A percentile compares a stretch with the other conserved stretches of the same genome.
phyloP scores from a whole-genome alignment of 2,888 invertebrate species.

The Trissolcus japonicus region DNA sequence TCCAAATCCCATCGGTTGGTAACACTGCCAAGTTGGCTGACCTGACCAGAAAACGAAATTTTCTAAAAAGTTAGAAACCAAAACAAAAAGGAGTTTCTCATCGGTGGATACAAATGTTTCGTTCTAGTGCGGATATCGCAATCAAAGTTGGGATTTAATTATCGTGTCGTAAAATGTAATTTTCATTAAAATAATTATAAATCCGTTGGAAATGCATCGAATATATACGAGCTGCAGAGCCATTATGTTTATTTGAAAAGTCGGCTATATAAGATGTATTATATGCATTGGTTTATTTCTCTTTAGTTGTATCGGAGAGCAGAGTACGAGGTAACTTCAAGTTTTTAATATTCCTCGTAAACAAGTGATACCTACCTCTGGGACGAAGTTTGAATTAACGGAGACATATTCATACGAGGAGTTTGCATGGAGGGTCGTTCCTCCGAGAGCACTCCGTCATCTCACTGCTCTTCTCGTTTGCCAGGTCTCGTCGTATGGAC shows the following conservation, averaged over 20 bases:
- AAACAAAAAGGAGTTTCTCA: too few relatives aligned
- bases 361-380: constrained; percentile 72
- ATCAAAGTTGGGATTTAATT: too few relatives aligned
- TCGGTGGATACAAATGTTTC: too few relatives aligned
- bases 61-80: too few relatives aligned
- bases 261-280: constrained; percentile 35
- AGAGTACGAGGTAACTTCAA: constrained; percentile 62
- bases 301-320: constrained; percentile 44
- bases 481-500: constrained; percentile 66
- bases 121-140: too few relatives aligned
- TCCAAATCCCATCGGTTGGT: too few relatives aligned
- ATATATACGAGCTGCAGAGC: constrained; percentile 2
- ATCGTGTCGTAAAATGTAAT: too few relatives aligned
- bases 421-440: constrained; percentile 77
- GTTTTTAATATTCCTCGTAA: constrained; percentile 76
- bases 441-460: constrained; percentile 77
- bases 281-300: constrained; percentile 56
- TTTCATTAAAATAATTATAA: too few relatives aligned
- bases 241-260: constrained; percentile 24
- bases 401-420: constrained; percentile 77
- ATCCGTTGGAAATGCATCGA: too few relatives aligned
- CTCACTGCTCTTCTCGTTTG: constrained; percentile 72
- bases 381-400: constrained; percentile 77
- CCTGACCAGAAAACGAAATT: too few relatives aligned
- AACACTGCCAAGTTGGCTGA: too few relatives aligned